These are phyloP conservation scores for Emberiza fucata DNA, from an alignment of 2,113 vertebrate species.

Conservation along the genomic window DNA sequence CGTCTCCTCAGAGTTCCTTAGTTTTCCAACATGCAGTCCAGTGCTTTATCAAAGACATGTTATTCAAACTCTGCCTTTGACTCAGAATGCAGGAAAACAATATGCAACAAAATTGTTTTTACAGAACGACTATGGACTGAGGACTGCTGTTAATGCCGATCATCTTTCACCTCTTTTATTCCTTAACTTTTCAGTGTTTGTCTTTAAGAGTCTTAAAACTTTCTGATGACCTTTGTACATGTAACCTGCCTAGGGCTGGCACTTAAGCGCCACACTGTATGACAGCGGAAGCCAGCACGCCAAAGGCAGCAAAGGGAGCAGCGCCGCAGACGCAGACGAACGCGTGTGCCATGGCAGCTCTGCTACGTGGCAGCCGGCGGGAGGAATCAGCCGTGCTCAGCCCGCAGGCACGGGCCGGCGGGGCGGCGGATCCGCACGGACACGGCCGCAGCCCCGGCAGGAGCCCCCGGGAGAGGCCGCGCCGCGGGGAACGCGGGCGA, in stretches of 20 bases:
- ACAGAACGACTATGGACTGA: background rate
- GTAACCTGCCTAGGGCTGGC: no score
- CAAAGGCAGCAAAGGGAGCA: accelerated
- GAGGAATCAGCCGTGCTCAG: background rate
- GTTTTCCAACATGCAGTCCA: background rate
- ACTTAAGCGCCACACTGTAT: background rate
- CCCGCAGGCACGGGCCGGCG: accelerated
- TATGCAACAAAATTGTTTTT: background rate
- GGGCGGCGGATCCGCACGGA: background rate
- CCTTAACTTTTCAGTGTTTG: background rate
- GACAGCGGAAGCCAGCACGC: background rate
- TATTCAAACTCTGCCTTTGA: background rate
- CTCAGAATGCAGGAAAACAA: background rate
- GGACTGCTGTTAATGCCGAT: no score
- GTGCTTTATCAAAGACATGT: accelerated
- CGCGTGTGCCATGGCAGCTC: accelerated
- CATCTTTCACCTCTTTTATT: background rate
- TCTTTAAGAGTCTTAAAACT: background rate
- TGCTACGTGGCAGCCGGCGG: background rate
- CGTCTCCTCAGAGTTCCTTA: background rate
- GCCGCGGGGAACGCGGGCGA: background rate
- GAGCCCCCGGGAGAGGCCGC: background rate
- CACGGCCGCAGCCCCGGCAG: background rate
- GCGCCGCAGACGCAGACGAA: accelerated
- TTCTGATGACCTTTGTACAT: accelerated